phyloP scores from a whole-genome alignment of 2,888 invertebrate genomes.

The Nomada hirtipes region DNA sequence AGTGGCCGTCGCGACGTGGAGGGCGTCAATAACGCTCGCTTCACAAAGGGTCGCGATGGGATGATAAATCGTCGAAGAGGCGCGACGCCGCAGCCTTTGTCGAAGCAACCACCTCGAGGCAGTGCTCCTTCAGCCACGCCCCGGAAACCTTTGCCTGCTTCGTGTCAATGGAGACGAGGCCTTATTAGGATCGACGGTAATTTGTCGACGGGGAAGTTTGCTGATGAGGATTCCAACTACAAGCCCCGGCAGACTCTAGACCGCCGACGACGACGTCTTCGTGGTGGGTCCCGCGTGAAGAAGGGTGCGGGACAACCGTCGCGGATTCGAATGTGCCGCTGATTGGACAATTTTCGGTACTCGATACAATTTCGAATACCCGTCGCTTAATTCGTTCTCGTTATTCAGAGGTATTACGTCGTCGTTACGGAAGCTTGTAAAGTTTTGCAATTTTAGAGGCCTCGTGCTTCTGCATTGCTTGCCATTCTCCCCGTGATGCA shows the following conservation, averaged over 20 bases:
- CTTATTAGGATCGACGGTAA: slow-evolving; percentile 79
- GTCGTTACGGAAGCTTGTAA: too few relatives aligned
- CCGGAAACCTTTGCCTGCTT: slow-evolving; percentile 71
- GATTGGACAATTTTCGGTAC: slow-evolving; percentile 29
- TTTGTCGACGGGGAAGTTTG: slow-evolving; percentile 77
- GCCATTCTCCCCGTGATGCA: too few relatives aligned
- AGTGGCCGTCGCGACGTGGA: slow-evolving; percentile 34
- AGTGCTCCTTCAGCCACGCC: slow-evolving; percentile 67
- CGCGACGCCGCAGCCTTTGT: slow-evolving; percentile 69
- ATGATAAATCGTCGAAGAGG: slow-evolving; percentile 71
- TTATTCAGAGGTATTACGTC: too few relatives aligned
- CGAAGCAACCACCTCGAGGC: slow-evolving; percentile 68
- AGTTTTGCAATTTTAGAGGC: too few relatives aligned
- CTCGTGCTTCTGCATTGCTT: too few relatives aligned
- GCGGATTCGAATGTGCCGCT: slow-evolving; percentile 33
- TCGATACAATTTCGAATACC: slow-evolving; percentile 32
- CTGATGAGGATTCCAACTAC: slow-evolving; percentile 72
- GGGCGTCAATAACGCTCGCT: slow-evolving; percentile 69
- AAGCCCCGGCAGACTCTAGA: background rate
- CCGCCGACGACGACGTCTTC: slow-evolving; percentile 13
- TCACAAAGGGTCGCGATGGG: slow-evolving; percentile 70
- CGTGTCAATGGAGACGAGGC: slow-evolving; percentile 71
- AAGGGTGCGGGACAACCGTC: slow-evolving; percentile 14
- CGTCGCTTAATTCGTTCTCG: slow-evolving; percentile 1
- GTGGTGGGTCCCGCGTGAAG: background rate